Evolutionary conservation across 2,797 vertebrate genomes (phyloP), one percentile per base, ranked within the genome.

Genomic region (Aphelocoma californica): DNA sequence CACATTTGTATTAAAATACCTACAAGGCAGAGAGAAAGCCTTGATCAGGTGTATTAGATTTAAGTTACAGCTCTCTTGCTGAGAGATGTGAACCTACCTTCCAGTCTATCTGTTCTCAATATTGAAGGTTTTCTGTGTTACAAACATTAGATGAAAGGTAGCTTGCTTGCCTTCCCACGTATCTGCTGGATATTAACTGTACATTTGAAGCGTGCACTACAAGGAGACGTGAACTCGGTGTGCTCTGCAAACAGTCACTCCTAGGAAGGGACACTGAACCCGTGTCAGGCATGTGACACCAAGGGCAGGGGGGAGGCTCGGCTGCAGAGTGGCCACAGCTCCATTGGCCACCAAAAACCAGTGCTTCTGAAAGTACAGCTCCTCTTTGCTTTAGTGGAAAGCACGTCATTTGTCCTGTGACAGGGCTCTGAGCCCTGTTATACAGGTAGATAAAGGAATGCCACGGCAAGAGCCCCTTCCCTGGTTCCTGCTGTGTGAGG

Each of bases 1-100:
- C 97, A 95, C 95, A 98, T 99, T 98, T 99, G 98, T 99, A 98
- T 98, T 97, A 97, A 98, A 98, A 97, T 98, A 98, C 97, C 97
- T 97, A 97, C 73, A 93, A 97, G 97, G 97, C 97, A 94, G 96
- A 97, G 97, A 96, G 96, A 95, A 96, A 97, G 97, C 97, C 98
- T 98, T 98, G 97, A 97, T 98, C 95, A 97, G 95, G 97, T 79
- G 90, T 84, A 64, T 97, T 97, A 97, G 98, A 97, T 97, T 98
- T 97, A 96, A 97, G 97, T 98, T 98, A 97, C 98, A 97, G 96
- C 97, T 95, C 93, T 97, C 97, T 96, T 97, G 98, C 97, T 98
- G 98, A 98, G 97, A 98, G 98, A 98, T 97, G 92, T 86, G 97
- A 97, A 97, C 96, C 96, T 92, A 96, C 97, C 97, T 98, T 97